These are phyloP conservation scores for Laothoe populi DNA, from an alignment of 2,888 invertebrate genomes.

Conservation along the genomic window DNA sequence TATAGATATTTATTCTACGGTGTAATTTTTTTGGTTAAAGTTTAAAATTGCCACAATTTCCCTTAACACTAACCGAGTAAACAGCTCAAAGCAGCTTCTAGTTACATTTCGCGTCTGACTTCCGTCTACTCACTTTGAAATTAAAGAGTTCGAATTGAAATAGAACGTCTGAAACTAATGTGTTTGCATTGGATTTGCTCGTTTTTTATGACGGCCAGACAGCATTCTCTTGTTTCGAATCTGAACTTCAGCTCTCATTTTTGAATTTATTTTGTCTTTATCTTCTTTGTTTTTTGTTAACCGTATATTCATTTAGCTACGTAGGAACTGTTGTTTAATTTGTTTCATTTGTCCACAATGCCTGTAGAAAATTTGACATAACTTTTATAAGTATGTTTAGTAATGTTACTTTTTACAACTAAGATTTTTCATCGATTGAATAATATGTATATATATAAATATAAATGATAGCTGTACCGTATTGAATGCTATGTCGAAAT, in stretches of 20 bases:
- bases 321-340: neutral
- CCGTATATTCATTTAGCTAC: neutral
- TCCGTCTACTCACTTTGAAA: conserved; percentile 34
- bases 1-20: too few species aligned
- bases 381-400: too few species aligned
- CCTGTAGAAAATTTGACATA: neutral
- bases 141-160: conserved; percentile 35
- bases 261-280: conserved; percentile 15
- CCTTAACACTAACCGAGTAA: conserved; percentile 22
- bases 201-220: conserved; percentile 34
- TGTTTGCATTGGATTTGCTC: conserved; percentile 35
- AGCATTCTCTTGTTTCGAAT: conserved; percentile 18
- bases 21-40: too few species aligned
- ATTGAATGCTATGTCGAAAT: too few species aligned
- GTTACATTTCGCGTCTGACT: conserved; percentile 35
- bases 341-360: neutral
- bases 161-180: conserved; percentile 37
- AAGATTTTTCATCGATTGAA: too few species aligned
- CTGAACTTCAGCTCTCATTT: conserved; percentile 21
- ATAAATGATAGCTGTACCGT: too few species aligned
- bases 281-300: conserved; percentile 18
- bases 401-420: too few species aligned
- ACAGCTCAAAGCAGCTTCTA: conserved; percentile 20
- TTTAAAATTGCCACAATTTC: neutral
- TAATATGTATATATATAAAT: too few species aligned